Percentiles rank a stretch among this genome's conserved stretches.
phyloP scores from a whole-genome alignment of 2,797 vertebrate genomes.

The Mormyrops boulengeri region DNA sequence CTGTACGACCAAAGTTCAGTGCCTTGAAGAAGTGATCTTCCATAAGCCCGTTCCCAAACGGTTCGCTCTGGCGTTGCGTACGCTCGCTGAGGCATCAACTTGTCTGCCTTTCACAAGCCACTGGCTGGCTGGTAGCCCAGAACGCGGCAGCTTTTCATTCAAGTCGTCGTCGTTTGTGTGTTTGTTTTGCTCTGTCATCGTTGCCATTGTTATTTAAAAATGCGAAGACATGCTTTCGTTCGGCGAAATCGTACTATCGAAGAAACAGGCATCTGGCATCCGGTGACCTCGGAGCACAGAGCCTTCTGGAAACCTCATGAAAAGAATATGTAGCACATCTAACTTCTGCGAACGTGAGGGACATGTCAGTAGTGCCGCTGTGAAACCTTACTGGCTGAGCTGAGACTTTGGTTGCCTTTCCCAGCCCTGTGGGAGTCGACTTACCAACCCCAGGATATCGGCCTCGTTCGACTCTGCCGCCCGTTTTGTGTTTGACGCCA shows the following conservation, averaged over 20 bases:
- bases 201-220: constrained; percentile 30
- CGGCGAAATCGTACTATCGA: constrained; percentile 24
- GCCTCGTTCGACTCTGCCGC: background rate
- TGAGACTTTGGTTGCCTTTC: background rate
- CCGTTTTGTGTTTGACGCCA: background rate
- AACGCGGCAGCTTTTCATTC: constrained; percentile 18
- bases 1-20: constrained; percentile 50
- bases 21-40: constrained; percentile 40
- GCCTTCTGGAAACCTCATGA: constrained; percentile 24
- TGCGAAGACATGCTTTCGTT: constrained; percentile 28
- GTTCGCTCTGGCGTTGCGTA: constrained; percentile 42
- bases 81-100: constrained; percentile 38
- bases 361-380: background rate
- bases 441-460: background rate
- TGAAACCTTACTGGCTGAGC: constrained; percentile 5
- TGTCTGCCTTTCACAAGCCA: constrained; percentile 50
- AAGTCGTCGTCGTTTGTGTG: background rate
- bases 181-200: constrained; percentile 31
- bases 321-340: background rate
- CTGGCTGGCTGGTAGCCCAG: constrained; percentile 63
- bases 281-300: constrained; percentile 26
- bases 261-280: constrained; percentile 12
- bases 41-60: constrained; percentile 35
- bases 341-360: background rate
- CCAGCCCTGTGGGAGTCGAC: background rate